Percentiles rank a stretch among this genome's conserved stretches.
phyloP scores from a whole-genome alignment of 1,140 invertebrate species.

The Stegodyphus mimosarum region DNA sequence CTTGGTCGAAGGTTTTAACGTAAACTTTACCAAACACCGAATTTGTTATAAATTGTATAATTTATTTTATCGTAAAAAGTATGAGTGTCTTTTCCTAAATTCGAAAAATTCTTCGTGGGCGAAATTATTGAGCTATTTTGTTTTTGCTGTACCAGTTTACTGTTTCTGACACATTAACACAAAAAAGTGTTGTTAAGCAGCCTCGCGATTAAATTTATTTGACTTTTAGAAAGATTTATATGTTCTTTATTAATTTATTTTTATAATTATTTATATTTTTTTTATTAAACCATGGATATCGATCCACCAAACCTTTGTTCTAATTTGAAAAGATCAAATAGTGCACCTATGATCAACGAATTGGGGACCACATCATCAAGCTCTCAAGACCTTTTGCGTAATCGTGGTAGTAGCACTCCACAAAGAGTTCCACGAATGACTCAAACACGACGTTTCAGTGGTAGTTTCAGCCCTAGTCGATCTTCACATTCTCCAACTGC shows the following conservation, averaged over 20 bases:
- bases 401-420: conserved; percentile 68
- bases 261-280: not conserved
- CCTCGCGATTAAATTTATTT: not conserved
- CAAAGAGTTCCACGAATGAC: conserved; percentile 74
- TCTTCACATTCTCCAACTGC: conserved; percentile 65
- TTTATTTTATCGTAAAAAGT: not conserved
- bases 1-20: not conserved
- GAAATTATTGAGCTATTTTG: not conserved
- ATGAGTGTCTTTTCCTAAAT: not conserved
- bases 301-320: conserved; percentile 64
- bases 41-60: not conserved
- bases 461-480: conserved; percentile 78
- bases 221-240: not conserved
- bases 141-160: not conserved
- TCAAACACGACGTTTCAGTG: conserved; percentile 82
- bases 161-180: not conserved
- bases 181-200: not conserved
- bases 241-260: not conserved
- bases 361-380: conserved; percentile 62
- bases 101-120: not conserved
- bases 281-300: conserved; percentile 55
- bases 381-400: conserved; percentile 21
- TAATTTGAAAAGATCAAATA: conserved; percentile 81
- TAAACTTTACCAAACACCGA: not conserved
- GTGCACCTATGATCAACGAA: conserved; percentile 84